These are phyloP conservation scores for Monopterus albus DNA, from an alignment of 2,113 vertebrate genomes.

Conservation along the genomic window DNA sequence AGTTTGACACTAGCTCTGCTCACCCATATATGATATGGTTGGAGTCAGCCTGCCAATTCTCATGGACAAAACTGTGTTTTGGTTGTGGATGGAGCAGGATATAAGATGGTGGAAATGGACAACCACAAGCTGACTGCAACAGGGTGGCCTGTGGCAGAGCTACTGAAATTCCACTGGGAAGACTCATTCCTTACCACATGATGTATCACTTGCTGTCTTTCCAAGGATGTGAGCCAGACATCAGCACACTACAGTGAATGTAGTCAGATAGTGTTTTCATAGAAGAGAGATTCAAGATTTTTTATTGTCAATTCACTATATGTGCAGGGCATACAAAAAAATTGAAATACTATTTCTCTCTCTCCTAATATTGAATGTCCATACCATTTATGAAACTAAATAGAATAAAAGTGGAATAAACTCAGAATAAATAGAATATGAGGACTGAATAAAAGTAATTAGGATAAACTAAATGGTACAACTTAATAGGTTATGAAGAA, in stretches of 20 bases:
- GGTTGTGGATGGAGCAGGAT: constrained; percentile 64
- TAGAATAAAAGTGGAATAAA: too few species aligned
- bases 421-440: too few species aligned
- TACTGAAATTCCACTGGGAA: constrained; percentile 66
- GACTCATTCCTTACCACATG: constrained; percentile 40
- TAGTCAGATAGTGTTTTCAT: constrained; percentile 53
- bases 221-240: constrained; percentile 60
- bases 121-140: constrained; percentile 70
- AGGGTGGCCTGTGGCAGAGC: constrained; percentile 61
- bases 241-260: constrained; percentile 26
- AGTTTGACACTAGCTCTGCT: constrained; percentile 44
- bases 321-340: too few species aligned
- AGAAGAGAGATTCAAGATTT: too few species aligned
- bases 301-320: too few species aligned
- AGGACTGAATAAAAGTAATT: too few species aligned
- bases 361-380: too few species aligned
- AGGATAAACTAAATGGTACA: too few species aligned
- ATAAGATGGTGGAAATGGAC: constrained; percentile 55
- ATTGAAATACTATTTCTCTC: too few species aligned
- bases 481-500: too few species aligned
- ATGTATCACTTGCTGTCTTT: constrained; percentile 58
- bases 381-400: too few species aligned
- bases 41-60: constrained; percentile 58
- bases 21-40: constrained; percentile 52
- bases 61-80: constrained; percentile 64